phyloP scores from a whole-genome alignment of 2,888 invertebrate genomes.

The Prosapia bicincta region DNA sequence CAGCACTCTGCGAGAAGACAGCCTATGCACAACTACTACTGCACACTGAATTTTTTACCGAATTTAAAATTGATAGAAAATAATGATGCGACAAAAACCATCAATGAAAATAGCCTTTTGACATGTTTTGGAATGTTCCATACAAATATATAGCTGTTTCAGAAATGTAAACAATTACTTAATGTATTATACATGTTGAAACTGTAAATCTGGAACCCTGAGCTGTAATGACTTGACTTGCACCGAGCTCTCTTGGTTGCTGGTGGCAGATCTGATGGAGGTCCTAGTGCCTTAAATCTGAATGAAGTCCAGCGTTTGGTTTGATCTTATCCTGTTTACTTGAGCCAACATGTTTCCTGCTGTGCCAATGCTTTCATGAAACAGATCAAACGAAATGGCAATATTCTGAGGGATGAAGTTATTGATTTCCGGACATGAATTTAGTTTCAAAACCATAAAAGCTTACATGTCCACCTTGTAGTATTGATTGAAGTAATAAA shows the following conservation, averaged over 20 bases:
- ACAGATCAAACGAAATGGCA: not conserved
- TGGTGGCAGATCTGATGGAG: not conserved
- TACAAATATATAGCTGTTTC: no score
- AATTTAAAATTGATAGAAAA: no score
- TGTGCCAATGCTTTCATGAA: not conserved
- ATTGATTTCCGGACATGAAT: not conserved
- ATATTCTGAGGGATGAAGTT: not conserved
- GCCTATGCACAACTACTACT: no score
- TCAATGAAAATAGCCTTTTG: no score
- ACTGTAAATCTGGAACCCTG: no score
- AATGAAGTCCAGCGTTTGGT: not conserved
- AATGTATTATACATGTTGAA: no score
- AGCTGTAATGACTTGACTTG: not conserved
- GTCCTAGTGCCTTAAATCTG: not conserved
- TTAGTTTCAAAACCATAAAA: slow-evolving; percentile 38
- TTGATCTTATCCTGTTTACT: not conserved
- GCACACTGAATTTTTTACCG: no score
- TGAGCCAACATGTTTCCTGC: not conserved
- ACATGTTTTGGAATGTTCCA: no score
- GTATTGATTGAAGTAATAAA: slow-evolving; percentile 40
- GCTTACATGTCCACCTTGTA: slow-evolving; percentile 43
- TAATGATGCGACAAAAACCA: no score
- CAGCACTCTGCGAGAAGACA: no score
- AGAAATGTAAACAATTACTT: no score
- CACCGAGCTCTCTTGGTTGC: not conserved